phyloP scores from a whole-genome alignment of 2,797 vertebrate species.

The Tragopan temminckii region DNA sequence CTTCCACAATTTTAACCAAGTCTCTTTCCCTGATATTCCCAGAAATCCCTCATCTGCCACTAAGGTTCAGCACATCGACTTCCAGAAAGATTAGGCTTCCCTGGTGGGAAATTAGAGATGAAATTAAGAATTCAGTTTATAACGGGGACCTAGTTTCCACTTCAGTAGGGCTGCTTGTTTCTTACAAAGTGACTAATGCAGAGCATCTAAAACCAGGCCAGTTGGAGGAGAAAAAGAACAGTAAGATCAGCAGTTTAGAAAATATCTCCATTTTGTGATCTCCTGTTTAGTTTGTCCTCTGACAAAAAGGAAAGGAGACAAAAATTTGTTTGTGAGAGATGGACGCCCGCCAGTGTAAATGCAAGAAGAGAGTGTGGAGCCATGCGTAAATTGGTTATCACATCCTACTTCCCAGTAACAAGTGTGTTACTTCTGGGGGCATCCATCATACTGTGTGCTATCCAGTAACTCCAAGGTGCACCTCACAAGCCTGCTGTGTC shows the following conservation, averaged over 20 bases:
- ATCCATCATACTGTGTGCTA: neutral
- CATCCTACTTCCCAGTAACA: neutral
- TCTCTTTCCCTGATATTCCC: neutral
- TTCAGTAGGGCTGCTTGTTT: neutral
- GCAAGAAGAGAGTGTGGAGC: neutral
- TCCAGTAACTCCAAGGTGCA: accelerated
- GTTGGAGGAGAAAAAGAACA: neutral
- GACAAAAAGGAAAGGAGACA: neutral
- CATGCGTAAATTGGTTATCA: neutral
- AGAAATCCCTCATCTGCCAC: neutral
- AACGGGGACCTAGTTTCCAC: neutral
- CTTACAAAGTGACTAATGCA: accelerated
- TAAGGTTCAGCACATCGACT: neutral
- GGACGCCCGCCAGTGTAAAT: neutral
- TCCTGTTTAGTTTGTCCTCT: neutral
- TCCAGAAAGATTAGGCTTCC: neutral
- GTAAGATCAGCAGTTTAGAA: neutral
- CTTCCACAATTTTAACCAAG: neutral
- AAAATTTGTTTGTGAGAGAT: neutral
- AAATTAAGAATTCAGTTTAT: neutral
- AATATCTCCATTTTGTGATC: neutral
- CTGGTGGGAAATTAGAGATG: neutral
- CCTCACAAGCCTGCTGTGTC: neutral
- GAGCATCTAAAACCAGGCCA: neutral
- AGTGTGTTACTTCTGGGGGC: neutral